phyloP scores from a whole-genome alignment of 2,797 vertebrate genomes.

The Chrosomus eos region DNA sequence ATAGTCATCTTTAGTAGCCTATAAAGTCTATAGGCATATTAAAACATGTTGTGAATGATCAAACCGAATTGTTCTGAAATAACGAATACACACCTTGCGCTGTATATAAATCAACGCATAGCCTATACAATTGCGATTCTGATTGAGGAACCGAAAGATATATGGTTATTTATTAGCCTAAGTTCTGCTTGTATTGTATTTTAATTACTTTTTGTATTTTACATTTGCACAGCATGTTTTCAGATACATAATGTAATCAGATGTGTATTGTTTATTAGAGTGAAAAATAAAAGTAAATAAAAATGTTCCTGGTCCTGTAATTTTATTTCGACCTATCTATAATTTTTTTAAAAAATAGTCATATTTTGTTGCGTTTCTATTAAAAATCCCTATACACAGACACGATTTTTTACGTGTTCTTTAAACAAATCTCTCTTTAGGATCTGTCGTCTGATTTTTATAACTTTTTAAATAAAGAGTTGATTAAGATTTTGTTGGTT shows the following conservation, averaged over 20 bases:
- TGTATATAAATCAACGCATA: neutral
- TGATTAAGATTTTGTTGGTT: neutral
- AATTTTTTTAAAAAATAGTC: neutral
- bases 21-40: neutral
- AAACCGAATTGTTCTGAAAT: neutral
- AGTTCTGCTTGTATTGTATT: neutral
- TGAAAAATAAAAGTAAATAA: neutral
- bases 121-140: neutral
- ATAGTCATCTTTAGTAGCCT: too few species aligned
- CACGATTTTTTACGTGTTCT: neutral
- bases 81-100: neutral
- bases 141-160: neutral
- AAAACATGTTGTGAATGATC: neutral
- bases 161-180: neutral
- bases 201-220: neutral
- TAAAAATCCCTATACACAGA: neutral
- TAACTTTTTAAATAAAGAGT: neutral
- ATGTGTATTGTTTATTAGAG: neutral
- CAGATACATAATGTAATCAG: neutral
- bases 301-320: neutral
- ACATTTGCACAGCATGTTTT: neutral
- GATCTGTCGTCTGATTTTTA: neutral
- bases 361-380: neutral
- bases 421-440: neutral
- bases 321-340: neutral